Evolutionary conservation across 2,888 invertebrate species (phyloP).

Genomic region (Pseudococcus longispinus): DNA sequence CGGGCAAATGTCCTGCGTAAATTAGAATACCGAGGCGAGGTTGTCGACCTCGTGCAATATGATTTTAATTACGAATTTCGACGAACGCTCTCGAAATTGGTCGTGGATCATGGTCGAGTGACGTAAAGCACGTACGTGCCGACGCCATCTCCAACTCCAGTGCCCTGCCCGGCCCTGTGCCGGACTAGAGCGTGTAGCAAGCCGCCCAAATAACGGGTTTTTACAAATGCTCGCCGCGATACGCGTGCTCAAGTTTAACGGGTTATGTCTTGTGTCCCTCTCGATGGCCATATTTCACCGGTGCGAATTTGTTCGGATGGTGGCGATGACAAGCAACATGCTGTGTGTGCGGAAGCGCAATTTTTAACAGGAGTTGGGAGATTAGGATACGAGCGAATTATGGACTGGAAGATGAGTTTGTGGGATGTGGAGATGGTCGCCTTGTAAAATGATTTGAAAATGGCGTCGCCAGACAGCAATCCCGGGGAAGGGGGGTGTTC

Average conservation of each 20-base stretch:
- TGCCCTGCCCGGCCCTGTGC: neutral
- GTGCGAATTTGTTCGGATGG: neutral
- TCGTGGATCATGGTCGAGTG: constrained; percentile 13
- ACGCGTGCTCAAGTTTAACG: constrained; percentile 14
- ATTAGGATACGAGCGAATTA: neutral
- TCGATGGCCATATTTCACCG: neutral
- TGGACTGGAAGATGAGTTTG: neutral
- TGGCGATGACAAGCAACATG: neutral
- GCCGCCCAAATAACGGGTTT: constrained; percentile 19
- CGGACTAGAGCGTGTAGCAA: neutral
- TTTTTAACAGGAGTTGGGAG: neutral
- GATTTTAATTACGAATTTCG: constrained; percentile 40
- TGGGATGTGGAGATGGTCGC: neutral
- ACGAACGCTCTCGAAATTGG: constrained; percentile 14
- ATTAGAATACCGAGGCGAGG: constrained; percentile 24
- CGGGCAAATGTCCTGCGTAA: constrained; percentile 36
- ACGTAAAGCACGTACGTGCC: constrained; percentile 24
- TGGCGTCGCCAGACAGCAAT: no score
- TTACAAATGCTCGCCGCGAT: neutral
- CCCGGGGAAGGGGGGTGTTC: no score
- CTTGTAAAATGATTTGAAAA: no score
- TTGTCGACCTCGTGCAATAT: constrained; percentile 38
- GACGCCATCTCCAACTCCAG: neutral
- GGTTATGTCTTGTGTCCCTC: neutral
- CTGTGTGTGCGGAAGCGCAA: neutral